These are phyloP conservation scores for Urosaurus nigricauda DNA, from an alignment of 2,797 vertebrate genomes.

Conservation along the genomic window DNA sequence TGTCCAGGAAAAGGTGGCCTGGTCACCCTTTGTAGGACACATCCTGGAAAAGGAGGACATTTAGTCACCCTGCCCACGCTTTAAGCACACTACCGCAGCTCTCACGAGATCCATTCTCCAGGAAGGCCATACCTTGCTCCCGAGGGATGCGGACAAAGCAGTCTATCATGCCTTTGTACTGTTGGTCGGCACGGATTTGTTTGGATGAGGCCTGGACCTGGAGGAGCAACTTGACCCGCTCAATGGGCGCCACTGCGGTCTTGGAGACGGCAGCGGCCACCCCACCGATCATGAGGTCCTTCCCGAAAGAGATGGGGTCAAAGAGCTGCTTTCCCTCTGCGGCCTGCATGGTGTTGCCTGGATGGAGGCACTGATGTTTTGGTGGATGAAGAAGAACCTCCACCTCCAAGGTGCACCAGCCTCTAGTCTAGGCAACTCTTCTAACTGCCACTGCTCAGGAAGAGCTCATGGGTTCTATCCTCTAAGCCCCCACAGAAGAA, in stretches of 20 bases:
- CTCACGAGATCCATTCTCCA: not conserved
- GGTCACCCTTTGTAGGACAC: too few relatives aligned
- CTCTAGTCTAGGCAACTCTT: not conserved
- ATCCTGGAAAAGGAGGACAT: too few relatives aligned
- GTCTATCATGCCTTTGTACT: conserved; percentile 62
- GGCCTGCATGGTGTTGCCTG: rapidly evolving
- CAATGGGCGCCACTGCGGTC: conserved; percentile 53
- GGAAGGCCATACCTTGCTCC: conserved; percentile 65
- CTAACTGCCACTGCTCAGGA: conserved; percentile 49
- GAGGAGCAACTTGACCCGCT: conserved; percentile 71
- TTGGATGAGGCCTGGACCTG: conserved; percentile 68
- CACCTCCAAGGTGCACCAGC: not conserved
- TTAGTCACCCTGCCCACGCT: too few relatives aligned
- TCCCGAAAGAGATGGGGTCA: conserved; percentile 41
- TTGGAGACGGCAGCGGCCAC: conserved; percentile 62
- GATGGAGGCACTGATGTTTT: not conserved
- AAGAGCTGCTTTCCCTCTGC: conserved; percentile 31
- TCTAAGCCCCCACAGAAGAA: conserved; percentile 2
- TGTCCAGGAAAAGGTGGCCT: too few relatives aligned
- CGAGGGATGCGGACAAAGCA: conserved; percentile 59
- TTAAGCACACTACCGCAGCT: too few relatives aligned
- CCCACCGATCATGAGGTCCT: conserved; percentile 61
- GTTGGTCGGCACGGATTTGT: conserved; percentile 57
- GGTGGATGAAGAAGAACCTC: not conserved
- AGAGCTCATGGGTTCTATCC: not conserved